Percentiles rank a stretch among this genome's conserved stretches.
Evolutionary conservation across 2,888 invertebrate genomes (phyloP).

Genomic region (Agrochola lychnidis): DNA sequence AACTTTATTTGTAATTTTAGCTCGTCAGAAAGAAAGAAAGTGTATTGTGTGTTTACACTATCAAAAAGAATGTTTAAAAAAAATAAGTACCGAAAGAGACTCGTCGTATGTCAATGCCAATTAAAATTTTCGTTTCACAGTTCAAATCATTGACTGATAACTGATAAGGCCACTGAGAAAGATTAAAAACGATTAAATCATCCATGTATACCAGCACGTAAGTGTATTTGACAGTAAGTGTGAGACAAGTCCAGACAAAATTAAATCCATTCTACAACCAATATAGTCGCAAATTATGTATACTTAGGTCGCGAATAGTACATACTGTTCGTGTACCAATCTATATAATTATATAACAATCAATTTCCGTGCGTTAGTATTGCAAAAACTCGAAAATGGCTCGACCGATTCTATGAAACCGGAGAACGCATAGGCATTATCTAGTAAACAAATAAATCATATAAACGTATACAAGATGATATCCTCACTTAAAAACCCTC

Average conservation of each 20-base stretch:
- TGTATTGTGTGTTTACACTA: too few species aligned
- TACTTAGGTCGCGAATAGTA: too few species aligned
- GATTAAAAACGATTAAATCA: neutral
- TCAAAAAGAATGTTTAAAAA: neutral
- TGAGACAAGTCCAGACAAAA: neutral
- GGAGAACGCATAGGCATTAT: too few species aligned
- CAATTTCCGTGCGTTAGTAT: too few species aligned
- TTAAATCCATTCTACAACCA: neutral
- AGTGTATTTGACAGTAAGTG: neutral
- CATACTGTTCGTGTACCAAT: too few species aligned
- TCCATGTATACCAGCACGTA: neutral
- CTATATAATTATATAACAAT: too few species aligned
- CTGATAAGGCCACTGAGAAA: neutral
- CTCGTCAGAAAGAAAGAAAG: neutral
- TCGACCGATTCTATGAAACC: too few species aligned
- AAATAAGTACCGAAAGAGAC: neutral
- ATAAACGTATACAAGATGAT: conserved; percentile 8
- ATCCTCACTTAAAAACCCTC: conserved; percentile 18
- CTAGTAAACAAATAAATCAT: conserved; percentile 13
- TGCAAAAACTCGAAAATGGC: too few species aligned
- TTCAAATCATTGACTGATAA: too few species aligned
- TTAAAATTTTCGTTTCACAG: neutral
- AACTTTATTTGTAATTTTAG: conserved; percentile 7
- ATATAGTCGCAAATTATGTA: neutral
- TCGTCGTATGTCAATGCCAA: neutral